Base-by-base conservation (phyloP, 2,888 invertebrate species). In the Agrilus mali region DNA sequence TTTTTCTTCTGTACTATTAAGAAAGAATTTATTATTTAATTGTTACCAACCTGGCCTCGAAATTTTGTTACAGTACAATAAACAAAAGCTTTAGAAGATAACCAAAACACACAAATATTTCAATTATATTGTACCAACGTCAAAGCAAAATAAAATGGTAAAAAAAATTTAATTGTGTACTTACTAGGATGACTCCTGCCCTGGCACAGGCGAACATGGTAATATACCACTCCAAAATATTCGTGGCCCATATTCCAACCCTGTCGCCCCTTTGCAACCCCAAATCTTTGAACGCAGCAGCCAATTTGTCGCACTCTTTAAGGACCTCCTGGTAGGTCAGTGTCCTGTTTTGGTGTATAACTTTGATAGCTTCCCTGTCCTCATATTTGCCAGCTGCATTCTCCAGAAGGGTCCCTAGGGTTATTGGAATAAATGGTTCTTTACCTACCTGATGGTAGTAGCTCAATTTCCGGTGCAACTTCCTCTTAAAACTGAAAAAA, bases 231-330 rank as follows among this genome's bases (percentile, higher is more conserved):
- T 87, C 81, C 36, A 75, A 61, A 32, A 72, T 69, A 64, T 88
- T 92, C 1, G 87, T 86, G 0, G 82, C 77, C 83, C 86, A 88
- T 16, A 92, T 69, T 1, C 82, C 89, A 3, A 93, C 58, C 7
- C 82, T 66, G 57, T 92, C 89, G 0, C 86, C 86, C 22, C 65
- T 71, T 42, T 74, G 60, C 14, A 89, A 56, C 0, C 88, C 88
- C 17, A 86, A 55, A n/a, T 73, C 53, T 34, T 36, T 38, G 1
- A 90, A 68, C 1, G 85, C 84, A 1, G 81, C 80, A 0, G 86
- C 87, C 4, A 88, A 57, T 42, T 69, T 69, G 58, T 86, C 80
- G 1, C 78, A 79, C 55, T 74, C 67, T 27, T 65, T 55, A n/a
- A 73, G 51, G 0, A 75, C 55, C 32, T 75, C 64, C 0, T 55